Evolutionary conservation across 2,113 vertebrate genomes (phyloP).

Genomic region (Corythornis cristatus): DNA sequence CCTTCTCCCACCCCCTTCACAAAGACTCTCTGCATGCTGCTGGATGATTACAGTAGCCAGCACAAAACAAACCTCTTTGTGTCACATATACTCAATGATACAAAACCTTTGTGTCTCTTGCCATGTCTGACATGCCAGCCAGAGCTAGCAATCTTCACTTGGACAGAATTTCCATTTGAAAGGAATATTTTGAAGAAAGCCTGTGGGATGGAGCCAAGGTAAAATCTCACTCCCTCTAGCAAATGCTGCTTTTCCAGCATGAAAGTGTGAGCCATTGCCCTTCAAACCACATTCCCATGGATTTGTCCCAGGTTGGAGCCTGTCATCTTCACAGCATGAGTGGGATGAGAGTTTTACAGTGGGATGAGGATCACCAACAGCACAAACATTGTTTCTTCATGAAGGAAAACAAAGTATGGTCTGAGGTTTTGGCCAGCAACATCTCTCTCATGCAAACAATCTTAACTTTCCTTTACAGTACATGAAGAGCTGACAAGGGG

Average conservation of each 20-base stretch:
- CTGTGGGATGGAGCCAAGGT: background rate
- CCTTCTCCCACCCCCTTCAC: background rate
- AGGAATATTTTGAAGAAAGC: conserved; percentile 41
- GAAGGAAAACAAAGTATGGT: background rate
- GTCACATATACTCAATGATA: background rate
- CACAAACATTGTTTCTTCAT: background rate
- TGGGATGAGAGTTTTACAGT: background rate
- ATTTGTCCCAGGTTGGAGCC: conserved; percentile 3
- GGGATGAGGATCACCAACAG: background rate
- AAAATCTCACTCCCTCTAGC: background rate
- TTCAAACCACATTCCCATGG: background rate
- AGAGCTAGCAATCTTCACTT: conserved; percentile 44
- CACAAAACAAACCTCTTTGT: background rate
- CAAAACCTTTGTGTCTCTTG: background rate
- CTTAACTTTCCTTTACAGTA: background rate
- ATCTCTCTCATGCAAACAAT: background rate
- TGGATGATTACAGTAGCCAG: background rate
- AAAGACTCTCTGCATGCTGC: background rate
- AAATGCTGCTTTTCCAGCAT: conserved; percentile 32
- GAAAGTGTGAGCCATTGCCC: background rate
- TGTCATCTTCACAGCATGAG: conserved; percentile 40
- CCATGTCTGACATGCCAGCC: conserved; percentile 9
- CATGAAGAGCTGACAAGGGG: background rate
- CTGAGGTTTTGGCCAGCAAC: background rate
- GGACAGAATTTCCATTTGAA: conserved; percentile 62